phyloP scores from a whole-genome alignment of 2,113 vertebrate species.

The Cyrtonyx montezumae region DNA sequence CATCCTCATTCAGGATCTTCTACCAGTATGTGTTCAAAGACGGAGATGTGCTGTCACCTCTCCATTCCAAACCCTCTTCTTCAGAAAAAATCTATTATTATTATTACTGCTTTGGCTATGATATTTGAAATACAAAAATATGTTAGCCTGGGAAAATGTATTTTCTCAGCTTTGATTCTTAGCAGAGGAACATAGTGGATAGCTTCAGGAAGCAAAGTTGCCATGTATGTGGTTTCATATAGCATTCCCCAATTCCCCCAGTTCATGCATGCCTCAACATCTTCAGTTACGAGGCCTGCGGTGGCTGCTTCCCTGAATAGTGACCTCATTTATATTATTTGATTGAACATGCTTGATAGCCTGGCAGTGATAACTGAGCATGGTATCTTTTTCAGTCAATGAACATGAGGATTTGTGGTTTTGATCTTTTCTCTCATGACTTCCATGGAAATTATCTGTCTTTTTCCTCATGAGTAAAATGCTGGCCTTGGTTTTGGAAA shows the following conservation, averaged over 20 bases:
- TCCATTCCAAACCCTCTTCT: neutral
- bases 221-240: neutral
- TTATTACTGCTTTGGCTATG: neutral
- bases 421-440: neutral
- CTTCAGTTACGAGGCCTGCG: neutral
- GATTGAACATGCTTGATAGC: neutral
- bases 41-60: neutral
- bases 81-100: neutral
- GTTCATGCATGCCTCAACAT: neutral
- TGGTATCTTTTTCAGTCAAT: neutral
- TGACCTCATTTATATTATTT: neutral
- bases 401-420: neutral
- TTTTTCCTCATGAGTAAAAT: neutral
- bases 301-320: neutral
- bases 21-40: neutral
- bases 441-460: neutral
- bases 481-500: neutral
- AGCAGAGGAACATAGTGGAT: neutral
- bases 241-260: neutral
- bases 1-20: neutral
- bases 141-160: neutral
- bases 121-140: neutral
- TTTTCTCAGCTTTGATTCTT: neutral
- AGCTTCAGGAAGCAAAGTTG: neutral
- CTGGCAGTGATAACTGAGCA: neutral